Evolutionary conservation across 2,113 vertebrate genomes (phyloP).

Genomic region (Seriola rivoliana): DNA sequence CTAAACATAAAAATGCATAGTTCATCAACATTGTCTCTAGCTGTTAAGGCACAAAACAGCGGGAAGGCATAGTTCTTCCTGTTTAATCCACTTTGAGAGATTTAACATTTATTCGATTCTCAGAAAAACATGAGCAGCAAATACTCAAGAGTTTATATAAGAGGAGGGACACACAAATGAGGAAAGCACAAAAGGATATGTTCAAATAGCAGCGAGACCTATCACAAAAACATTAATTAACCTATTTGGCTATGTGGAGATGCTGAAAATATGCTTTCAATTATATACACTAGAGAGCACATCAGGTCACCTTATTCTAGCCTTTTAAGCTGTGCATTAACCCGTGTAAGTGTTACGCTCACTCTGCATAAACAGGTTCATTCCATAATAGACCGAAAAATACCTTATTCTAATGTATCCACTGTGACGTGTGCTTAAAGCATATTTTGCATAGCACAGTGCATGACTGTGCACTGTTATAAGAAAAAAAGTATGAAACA

Average conservation of each 20-base stretch:
- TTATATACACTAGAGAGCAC: constrained; percentile 14
- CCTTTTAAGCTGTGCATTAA: constrained; percentile 18
- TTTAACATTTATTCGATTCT: constrained; percentile 1
- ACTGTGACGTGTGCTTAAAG: not conserved
- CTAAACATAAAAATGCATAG: not conserved
- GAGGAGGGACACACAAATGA: constrained; percentile 12
- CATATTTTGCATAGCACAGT: not conserved
- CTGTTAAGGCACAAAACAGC: not conserved
- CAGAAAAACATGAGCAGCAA: not conserved
- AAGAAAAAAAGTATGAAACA: not conserved
- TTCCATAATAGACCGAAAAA: not conserved
- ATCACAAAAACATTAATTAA: constrained; percentile 25
- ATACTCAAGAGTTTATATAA: not conserved
- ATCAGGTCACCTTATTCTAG: not conserved
- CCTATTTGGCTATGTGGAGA: constrained; percentile 8
- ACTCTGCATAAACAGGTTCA: constrained; percentile 19
- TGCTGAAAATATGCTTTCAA: constrained; percentile 14
- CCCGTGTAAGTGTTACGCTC: constrained; percentile 5
- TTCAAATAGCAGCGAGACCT: constrained; percentile 1
- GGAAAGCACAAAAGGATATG: not conserved
- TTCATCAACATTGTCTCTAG: constrained; percentile 27
- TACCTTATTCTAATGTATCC: not conserved
- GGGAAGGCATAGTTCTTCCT: not conserved
- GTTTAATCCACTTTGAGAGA: not conserved
- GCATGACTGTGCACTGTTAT: not conserved